Evolutionary conservation across 1,140 invertebrate genomes (phyloP), one percentile per base, ranked within the genome.

Genomic region (Trichonephila clavipes): DNA sequence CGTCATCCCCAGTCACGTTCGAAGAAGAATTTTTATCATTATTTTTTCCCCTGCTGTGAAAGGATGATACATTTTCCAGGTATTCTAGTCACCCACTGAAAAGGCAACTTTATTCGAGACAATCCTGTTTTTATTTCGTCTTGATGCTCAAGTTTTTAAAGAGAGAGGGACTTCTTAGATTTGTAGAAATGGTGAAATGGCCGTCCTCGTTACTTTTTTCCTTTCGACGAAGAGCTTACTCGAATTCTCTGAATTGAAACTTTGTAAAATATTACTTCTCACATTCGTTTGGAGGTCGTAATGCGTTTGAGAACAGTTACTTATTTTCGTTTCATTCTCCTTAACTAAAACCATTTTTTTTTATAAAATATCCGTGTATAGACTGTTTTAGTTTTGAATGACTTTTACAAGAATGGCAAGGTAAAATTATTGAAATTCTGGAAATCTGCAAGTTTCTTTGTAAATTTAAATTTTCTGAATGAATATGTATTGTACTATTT

Each of bases 31-130:
- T 87, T 87, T 87, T 64, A 87, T 87, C 58, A 64, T 87, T 87
- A 83, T 83, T 59, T 83, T 82, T 83, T 83, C 34, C 69, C 51
- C 10, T 51, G 34, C 40, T 83, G 44, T 51, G 82, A 59, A 59
- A 51, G 82, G 51, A 83, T 83, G 82, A 83, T 83, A 83, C 82
- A 83, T 83, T 83, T 83, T 83, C 40, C 82, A 83, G 82, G 51
- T 59, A 83, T 83, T 83, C 82, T 58, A 83, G 82, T 83, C 82
- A 59, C 51, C 82, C 51, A 83, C 82, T 83, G 82, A 83, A 83
- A 83, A 44, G 82, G 59, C 82, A 83, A 58, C 82, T 83, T 83
- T 83, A 83, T 83, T 83, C 82, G 44, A 83, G 51, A 83, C 82
- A 83, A 83, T 83, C 82, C 82, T 21, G 51, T 51, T 83, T 83